Conservation (phyloP, 2,888 invertebrate genomes). For the Callimorpha dominula region DNA sequence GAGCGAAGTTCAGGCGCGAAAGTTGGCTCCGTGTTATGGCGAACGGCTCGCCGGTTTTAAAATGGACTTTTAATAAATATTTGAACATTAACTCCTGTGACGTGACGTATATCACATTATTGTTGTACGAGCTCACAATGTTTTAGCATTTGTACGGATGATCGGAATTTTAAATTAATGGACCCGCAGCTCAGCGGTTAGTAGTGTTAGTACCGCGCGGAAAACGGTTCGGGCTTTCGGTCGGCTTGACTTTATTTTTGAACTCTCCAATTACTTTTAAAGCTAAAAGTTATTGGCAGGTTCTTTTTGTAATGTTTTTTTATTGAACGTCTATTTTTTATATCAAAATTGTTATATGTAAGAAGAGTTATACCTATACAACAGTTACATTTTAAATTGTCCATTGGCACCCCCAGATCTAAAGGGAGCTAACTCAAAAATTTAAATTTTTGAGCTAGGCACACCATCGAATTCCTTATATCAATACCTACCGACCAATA, state of each 20-base stretch:
- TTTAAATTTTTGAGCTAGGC: too few relatives aligned
- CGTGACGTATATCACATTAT: conserved; percentile 17
- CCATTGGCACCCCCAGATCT: too few relatives aligned
- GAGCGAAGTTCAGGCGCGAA: conserved; percentile 62
- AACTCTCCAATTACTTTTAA: background rate
- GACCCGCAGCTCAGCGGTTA: background rate
- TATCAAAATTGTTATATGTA: background rate
- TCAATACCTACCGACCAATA: too few relatives aligned
- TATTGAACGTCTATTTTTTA: background rate
- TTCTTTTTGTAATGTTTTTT: background rate
- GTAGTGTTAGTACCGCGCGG: conserved; percentile 1
- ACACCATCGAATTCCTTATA: too few relatives aligned
- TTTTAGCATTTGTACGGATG: conserved; percentile 17
- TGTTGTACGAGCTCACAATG: conserved; percentile 7
- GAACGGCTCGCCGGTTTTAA: conserved; percentile 25
- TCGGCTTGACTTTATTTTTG: background rate
- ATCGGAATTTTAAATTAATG: conserved; percentile 19
- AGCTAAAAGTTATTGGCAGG: background rate
- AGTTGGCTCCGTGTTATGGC: conserved; percentile 50
- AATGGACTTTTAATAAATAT: conserved; percentile 38
- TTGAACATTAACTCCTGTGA: conserved; percentile 22
- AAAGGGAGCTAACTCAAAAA: too few relatives aligned
- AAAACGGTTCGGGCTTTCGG: background rate
- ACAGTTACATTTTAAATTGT: too few relatives aligned
- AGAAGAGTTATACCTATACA: background rate